These are phyloP conservation scores for Galeopterus variegatus DNA, from an alignment of 2,113 vertebrate genomes.

Conservation along the genomic window DNA sequence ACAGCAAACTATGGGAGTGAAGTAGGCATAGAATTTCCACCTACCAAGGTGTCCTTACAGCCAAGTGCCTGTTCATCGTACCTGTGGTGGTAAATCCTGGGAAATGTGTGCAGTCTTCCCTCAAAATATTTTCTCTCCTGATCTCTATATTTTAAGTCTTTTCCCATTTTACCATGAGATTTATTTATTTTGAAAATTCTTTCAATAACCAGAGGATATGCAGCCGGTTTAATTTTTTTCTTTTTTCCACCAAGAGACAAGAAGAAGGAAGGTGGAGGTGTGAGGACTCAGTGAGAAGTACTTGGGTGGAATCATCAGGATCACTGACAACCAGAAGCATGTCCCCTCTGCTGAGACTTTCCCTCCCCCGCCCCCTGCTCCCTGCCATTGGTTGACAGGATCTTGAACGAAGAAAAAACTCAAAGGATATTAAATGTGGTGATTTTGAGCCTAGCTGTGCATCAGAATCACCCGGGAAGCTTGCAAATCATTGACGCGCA, in stretches of 20 bases:
- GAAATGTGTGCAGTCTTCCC: neutral
- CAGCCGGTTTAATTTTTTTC: neutral
- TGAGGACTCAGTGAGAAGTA: neutral
- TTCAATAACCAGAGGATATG: neutral
- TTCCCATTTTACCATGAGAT: constrained; percentile 17
- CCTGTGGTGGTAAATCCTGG: neutral
- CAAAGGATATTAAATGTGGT: neutral
- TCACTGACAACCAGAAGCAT: neutral
- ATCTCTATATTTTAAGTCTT: neutral
- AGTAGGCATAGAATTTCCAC: neutral
- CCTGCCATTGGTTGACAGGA: neutral
- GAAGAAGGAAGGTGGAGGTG: neutral
- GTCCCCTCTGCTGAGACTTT: neutral
- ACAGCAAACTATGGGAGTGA: neutral
- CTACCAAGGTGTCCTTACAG: neutral
- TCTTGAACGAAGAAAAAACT: neutral
- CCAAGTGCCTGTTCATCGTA: neutral
- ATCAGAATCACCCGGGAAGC: neutral
- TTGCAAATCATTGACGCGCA: neutral
- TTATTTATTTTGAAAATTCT: constrained; percentile 26
- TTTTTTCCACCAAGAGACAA: neutral
- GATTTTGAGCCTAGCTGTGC: neutral
- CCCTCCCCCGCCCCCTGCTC: fast-evolving
- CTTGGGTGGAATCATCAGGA: neutral
- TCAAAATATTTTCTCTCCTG: neutral